Base-by-base conservation (phyloP, 2,888 invertebrate genomes). In the Drosophila longiperda region DNA sequence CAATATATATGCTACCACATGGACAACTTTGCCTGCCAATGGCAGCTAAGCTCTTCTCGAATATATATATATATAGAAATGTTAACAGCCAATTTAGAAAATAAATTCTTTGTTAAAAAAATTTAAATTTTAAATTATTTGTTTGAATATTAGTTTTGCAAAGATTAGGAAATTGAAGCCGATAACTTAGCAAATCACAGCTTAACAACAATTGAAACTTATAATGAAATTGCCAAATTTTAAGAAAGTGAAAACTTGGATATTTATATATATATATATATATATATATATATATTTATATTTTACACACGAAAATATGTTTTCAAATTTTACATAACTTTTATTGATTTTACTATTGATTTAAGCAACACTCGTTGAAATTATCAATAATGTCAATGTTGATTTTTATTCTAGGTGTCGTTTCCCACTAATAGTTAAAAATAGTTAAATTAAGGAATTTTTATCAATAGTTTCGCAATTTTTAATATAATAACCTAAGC, bases 1-100 rank as follows among this genome's bases (percentile, higher is more conserved):
- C 78, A 78, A 83, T 75, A 71, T 72, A 68, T 82, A 83, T 86
- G 87, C 80, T 78, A 87, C 87, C 23, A 45, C 1, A 45, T 23
- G 45, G 64, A 73, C 71, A 54, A 66, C 82, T 63, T 60, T 26
- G 66, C 11, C 64, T 40, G 59, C 26, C 67, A 59, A n/a, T 60
- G 32, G 58, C 68, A 53, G 72, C 61, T 64, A 67, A 68, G 58
- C 45, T 15, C 23, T 15, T 23, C 45, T 8, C 45, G 1, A 45
- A 23, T 5, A 29, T 29, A 29, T 29, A 29, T 29, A 29, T 29
- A 29, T 29, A 29, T 29, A 5, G 29, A 29, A 5, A 29, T 29
- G 29, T 29, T 29, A 6, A 29, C 29, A 29, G 29, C 29, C 29
- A 29, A 6, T 29, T 29, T 29, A 29, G 5, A 29, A 29, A 29